A percentile compares a stretch with the other conserved stretches of the same genome.
phyloP scores from a whole-genome alignment of 2,113 vertebrate species.

The Copsychus sechellarum region DNA sequence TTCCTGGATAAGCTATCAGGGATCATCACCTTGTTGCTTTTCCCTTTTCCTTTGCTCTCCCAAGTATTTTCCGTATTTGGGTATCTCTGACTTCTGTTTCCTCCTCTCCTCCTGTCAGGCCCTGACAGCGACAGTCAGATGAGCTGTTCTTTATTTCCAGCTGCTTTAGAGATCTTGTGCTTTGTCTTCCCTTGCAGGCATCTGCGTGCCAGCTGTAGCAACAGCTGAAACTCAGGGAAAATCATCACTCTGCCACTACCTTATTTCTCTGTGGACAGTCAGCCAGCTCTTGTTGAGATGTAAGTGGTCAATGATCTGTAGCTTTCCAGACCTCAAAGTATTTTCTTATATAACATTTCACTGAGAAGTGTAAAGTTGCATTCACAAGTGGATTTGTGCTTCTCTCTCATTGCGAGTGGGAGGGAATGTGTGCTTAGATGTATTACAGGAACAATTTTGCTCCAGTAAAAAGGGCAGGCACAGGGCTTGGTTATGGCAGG shows the following conservation, averaged over 20 bases:
- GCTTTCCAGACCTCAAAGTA: neutral
- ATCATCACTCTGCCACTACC: neutral
- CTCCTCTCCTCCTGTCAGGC: neutral
- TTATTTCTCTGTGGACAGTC: neutral
- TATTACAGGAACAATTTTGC: neutral
- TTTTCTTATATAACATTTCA: slow-evolving; percentile 1
- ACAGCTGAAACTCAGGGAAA: slow-evolving; percentile 31
- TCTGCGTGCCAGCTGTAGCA: slow-evolving; percentile 28
- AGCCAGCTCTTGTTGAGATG: neutral
- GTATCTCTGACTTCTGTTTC: neutral
- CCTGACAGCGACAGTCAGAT: neutral
- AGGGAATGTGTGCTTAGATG: neutral
- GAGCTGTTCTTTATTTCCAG: slow-evolving; percentile 23
- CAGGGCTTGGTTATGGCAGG: neutral
- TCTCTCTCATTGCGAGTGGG: neutral
- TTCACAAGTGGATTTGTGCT: neutral
- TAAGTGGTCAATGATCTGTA: neutral
- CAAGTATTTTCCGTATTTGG: neutral
- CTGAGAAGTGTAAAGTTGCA: neutral
- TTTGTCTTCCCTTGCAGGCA: neutral
- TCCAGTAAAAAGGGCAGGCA: neutral
- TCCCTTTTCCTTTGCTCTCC: neutral
- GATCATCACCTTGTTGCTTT: neutral
- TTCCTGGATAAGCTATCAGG: neutral
- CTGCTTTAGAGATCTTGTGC: slow-evolving; percentile 15